Evolutionary conservation across 2,888 invertebrate genomes (phyloP).

Genomic region (Sabatieria punctata): DNA sequence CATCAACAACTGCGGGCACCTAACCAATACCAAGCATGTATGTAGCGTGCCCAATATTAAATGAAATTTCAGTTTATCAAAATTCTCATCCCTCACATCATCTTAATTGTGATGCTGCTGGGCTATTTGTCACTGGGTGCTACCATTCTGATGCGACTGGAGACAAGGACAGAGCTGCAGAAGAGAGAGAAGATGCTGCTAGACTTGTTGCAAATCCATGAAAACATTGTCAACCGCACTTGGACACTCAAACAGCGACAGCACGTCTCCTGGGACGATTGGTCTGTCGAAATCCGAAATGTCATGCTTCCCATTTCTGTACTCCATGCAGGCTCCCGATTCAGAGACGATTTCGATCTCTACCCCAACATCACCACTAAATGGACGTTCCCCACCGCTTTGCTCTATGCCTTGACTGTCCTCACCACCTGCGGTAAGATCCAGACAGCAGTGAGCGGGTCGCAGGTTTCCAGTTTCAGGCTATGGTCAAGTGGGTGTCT

Average conservation of each 20-base stretch:
- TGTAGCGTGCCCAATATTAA: not conserved
- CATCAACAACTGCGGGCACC: too few species aligned
- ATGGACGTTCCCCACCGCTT: constrained; percentile 30
- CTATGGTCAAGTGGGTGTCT: constrained; percentile 30
- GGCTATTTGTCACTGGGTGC: constrained; percentile 26
- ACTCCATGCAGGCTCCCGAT: constrained; percentile 24
- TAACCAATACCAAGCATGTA: too few species aligned
- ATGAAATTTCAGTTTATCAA: constrained; percentile 17
- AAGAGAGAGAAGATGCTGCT: not conserved
- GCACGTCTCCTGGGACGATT: not conserved
- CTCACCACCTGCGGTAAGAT: constrained; percentile 28
- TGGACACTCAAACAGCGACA: not conserved
- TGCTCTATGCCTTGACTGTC: constrained; percentile 30
- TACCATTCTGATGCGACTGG: constrained; percentile 27
- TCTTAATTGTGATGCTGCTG: constrained; percentile 27
- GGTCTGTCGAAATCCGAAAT: not conserved
- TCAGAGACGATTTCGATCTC: constrained; percentile 19
- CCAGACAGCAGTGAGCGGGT: too few species aligned
- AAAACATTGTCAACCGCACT: not conserved
- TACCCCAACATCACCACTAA: constrained; percentile 27
- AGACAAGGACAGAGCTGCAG: constrained; percentile 24
- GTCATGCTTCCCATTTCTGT: not conserved
- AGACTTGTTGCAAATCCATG: not conserved
- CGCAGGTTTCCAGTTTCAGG: constrained; percentile 16
- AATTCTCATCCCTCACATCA: constrained; percentile 29